Conservation (phyloP, 2,797 vertebrate species). For the Rhinatrema bivittatum region DNA sequence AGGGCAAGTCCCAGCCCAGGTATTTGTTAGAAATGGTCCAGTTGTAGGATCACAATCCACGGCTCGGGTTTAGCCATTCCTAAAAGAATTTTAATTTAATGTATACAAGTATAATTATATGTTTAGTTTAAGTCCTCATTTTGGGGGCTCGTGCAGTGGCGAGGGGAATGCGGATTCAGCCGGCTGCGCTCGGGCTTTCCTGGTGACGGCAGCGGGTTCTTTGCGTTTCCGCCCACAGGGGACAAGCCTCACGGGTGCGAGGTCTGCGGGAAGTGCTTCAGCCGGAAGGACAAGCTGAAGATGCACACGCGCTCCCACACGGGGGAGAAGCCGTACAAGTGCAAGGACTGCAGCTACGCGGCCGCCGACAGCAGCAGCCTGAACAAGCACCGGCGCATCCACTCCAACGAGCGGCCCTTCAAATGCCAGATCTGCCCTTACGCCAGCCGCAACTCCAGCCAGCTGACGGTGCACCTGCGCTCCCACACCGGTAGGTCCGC, state of each 20-base stretch:
- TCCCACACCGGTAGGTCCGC: slow-evolving; percentile 82
- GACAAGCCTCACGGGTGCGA: slow-evolving; percentile 95
- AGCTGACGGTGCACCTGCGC: slow-evolving; percentile 92
- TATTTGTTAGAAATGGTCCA: too few relatives aligned
- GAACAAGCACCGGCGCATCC: slow-evolving; percentile 92
- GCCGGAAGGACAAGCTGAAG: slow-evolving; percentile 92
- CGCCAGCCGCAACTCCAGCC: slow-evolving; percentile 94
- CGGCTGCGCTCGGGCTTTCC: too few relatives aligned
- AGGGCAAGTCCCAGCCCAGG: too few relatives aligned
- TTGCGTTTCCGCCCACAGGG: too few relatives aligned
- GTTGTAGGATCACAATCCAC: too few relatives aligned
- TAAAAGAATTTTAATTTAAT: too few relatives aligned
- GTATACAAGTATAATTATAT: too few relatives aligned
- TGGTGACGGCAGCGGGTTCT: too few relatives aligned
- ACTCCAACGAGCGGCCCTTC: slow-evolving; percentile 91
- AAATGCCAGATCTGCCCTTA: slow-evolving; percentile 98
- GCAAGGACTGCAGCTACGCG: slow-evolving; percentile 84
- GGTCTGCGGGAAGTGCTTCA: slow-evolving; percentile 88
- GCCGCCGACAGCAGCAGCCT: slow-evolving; percentile 95
- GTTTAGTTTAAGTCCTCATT: too few relatives aligned
- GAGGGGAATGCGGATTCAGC: too few relatives aligned
- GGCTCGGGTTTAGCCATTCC: too few relatives aligned
- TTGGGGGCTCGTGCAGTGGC: too few relatives aligned
- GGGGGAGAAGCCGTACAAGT: slow-evolving; percentile 92
- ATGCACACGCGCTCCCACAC: slow-evolving; percentile 92